Evolutionary conservation across 2,113 vertebrate genomes (phyloP).

Genomic region (Aphyosemion australe): DNA sequence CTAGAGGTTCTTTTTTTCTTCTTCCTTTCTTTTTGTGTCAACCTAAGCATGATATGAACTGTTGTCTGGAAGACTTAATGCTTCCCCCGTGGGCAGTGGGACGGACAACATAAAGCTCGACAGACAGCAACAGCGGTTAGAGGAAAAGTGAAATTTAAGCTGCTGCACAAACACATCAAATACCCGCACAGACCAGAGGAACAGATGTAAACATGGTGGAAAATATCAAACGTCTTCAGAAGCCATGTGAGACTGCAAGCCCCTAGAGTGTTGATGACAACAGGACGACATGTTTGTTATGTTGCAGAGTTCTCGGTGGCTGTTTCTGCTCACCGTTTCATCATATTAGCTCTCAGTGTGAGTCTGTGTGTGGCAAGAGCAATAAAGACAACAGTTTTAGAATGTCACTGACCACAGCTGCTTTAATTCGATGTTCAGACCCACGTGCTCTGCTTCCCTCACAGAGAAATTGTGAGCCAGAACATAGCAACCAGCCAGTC

Average conservation of each 20-base stretch:
- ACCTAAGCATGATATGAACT: slow-evolving; percentile 21
- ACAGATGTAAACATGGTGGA: slow-evolving; percentile 62
- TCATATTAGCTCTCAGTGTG: slow-evolving; percentile 11
- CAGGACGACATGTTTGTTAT: slow-evolving; percentile 20
- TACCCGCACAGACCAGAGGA: slow-evolving; percentile 49
- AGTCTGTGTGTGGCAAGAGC: slow-evolving; percentile 16
- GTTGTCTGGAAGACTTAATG: slow-evolving; percentile 32
- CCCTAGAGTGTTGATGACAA: slow-evolving; percentile 44
- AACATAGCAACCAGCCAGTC: slow-evolving; percentile 32
- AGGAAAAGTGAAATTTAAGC: slow-evolving; percentile 47
- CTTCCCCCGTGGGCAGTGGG: slow-evolving; percentile 17
- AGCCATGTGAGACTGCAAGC: slow-evolving; percentile 38
- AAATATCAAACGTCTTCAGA: slow-evolving; percentile 62
- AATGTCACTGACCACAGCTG: slow-evolving; percentile 34
- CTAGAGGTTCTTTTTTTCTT: slow-evolving; percentile 1
- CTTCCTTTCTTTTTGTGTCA: slow-evolving; percentile 11
- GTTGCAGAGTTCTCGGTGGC: slow-evolving; percentile 25
- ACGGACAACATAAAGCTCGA: slow-evolving; percentile 26
- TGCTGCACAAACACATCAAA: slow-evolving; percentile 39
- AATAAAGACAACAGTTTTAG: slow-evolving; percentile 20
- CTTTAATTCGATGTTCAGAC: slow-evolving; percentile 16
- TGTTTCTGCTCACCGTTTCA: slow-evolving; percentile 39
- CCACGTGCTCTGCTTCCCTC: slow-evolving; percentile 26
- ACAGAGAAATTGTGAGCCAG: slow-evolving; percentile 11
- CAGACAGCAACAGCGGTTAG: slow-evolving; percentile 33